Evolutionary conservation across 2,888 invertebrate genomes (phyloP).

Genomic region (Lycophotia porphyrea): DNA sequence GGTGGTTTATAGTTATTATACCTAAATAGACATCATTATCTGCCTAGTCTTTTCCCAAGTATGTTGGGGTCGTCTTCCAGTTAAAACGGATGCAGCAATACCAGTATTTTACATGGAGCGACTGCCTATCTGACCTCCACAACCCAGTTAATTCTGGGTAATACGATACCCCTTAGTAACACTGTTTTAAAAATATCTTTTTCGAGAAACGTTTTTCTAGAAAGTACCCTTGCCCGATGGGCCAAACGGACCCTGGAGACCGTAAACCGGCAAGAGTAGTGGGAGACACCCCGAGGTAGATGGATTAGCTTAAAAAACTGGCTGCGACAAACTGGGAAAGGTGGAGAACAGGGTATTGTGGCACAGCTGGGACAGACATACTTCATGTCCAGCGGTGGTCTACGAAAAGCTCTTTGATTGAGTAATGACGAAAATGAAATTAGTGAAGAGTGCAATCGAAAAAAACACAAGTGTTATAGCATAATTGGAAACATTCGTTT

Average conservation of each 20-base stretch:
- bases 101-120: background rate
- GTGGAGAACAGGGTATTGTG: too few species aligned
- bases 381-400: too few species aligned
- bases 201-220: background rate
- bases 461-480: too few species aligned
- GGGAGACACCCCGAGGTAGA: background rate
- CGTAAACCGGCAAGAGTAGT: too few species aligned
- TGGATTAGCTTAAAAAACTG: background rate
- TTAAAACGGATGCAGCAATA: background rate
- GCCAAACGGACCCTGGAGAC: too few species aligned
- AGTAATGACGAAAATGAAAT: too few species aligned
- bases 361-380: too few species aligned
- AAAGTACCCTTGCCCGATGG: background rate
- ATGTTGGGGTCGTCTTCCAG: background rate
- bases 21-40: background rate
- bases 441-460: too few species aligned
- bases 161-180: background rate
- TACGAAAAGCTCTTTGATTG: background rate
- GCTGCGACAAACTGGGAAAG: background rate
- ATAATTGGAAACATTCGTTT: too few species aligned
- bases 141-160: background rate
- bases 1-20: background rate
- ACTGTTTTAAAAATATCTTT: background rate
- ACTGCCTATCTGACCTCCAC: background rate
- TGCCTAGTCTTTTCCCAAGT: background rate